phyloP scores from a whole-genome alignment of 2,888 invertebrate species.

The Watsonalla binaria region DNA sequence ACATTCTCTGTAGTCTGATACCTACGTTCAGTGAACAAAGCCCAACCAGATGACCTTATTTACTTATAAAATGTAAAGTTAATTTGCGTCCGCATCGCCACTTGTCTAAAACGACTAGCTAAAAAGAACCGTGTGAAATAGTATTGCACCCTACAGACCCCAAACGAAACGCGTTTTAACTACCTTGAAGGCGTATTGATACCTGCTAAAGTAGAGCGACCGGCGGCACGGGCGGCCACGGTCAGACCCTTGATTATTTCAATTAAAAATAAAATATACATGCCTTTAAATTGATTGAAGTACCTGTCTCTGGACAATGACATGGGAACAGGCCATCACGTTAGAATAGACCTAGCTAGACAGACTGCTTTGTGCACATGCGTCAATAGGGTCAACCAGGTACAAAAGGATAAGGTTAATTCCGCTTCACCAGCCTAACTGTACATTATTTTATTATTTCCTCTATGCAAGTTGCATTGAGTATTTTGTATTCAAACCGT shows the following conservation, averaged over 20 bases:
- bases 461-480: background rate
- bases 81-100: constrained; percentile 25
- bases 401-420: constrained; percentile 17
- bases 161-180: too few relatives aligned
- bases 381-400: constrained; percentile 17
- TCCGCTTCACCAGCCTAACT: constrained; percentile 5
- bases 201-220: constrained; percentile 52
- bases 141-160: too few relatives aligned
- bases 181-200: constrained; percentile 16
- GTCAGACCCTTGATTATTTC: constrained; percentile 34
- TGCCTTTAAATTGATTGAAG: constrained; percentile 26
- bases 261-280: constrained; percentile 14
- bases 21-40: constrained; percentile 42
- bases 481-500: background rate
- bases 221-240: constrained; percentile 30
- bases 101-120: constrained; percentile 16
- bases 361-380: constrained; percentile 16
- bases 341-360: constrained; percentile 8
- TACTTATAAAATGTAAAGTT: constrained; percentile 42
- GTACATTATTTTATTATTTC: constrained; percentile 2
- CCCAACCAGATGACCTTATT: constrained; percentile 60
- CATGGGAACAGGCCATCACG: constrained; percentile 53
- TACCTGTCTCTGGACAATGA: constrained; percentile 64
- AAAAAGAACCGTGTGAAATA: constrained; percentile 26
- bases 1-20: constrained; percentile 55